Evolutionary conservation across 2,888 invertebrate species (phyloP).

Genomic region (Tiliacea citrago): DNA sequence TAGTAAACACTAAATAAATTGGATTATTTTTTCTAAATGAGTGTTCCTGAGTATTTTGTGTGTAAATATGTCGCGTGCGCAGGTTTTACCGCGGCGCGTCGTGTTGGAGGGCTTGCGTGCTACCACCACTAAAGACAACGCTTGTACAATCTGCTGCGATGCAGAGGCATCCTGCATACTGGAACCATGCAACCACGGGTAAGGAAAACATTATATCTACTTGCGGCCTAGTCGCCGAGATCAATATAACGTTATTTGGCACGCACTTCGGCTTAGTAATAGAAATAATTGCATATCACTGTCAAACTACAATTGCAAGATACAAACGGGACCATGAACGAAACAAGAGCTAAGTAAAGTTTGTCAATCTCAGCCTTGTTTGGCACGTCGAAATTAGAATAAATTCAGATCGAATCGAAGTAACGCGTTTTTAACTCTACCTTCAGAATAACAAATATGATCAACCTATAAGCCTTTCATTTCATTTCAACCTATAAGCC

Average conservation of each 20-base stretch:
- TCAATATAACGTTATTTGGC: not conserved
- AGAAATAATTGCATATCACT: not conserved
- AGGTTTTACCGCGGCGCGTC: conserved; percentile 95
- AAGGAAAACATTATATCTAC: conserved; percentile 59
- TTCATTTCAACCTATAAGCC: too few relatives aligned
- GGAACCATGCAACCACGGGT: conserved; percentile 96
- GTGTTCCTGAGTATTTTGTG: not conserved
- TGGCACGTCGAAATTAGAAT: not conserved
- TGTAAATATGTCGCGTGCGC: conserved; percentile 3
- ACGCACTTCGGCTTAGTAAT: not conserved
- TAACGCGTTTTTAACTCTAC: not conserved
- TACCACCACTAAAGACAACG: conserved; percentile 94
- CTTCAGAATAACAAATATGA: not conserved
- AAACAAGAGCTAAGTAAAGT: not conserved
- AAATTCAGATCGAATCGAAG: not conserved
- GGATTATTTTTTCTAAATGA: not conserved
- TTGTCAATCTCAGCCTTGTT: not conserved
- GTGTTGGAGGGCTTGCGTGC: conserved; percentile 94
- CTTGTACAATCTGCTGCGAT: conserved; percentile 97
- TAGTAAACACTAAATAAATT: not conserved
- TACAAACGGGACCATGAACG: not conserved
- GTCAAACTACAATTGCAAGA: not conserved
- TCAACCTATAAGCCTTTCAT: not conserved
- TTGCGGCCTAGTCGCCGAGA: not conserved
- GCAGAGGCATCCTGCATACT: conserved; percentile 94